Percentiles rank a stretch among this genome's conserved stretches.
Conservation (phyloP, 1,140 invertebrate species). For the Campoletis sonorensis region DNA sequence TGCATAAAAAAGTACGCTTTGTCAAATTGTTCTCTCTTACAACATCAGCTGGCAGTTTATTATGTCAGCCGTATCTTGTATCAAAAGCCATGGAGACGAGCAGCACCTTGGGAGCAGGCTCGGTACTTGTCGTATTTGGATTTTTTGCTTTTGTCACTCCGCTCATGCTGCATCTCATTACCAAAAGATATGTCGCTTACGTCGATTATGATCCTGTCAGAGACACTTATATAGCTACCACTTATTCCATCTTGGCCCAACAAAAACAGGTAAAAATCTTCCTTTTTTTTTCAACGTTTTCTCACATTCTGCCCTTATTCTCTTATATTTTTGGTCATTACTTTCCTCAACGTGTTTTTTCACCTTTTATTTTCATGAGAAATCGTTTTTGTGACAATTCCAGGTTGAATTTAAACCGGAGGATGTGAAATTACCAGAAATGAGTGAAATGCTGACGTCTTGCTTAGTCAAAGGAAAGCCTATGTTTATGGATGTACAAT, state of each 20-base stretch:
- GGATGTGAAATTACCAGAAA: conserved; percentile 87
- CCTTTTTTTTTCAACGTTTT: not conserved
- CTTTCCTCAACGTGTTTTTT: too few relatives aligned
- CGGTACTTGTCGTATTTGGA: conserved; percentile 81
- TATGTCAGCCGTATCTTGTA: conserved; percentile 85
- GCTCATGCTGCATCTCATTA: conserved; percentile 86
- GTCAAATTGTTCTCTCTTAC: conserved; percentile 90
- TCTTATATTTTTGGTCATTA: too few relatives aligned
- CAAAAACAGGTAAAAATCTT: conserved; percentile 62
- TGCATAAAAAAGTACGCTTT: conserved; percentile 81
- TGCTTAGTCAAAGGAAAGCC: conserved; percentile 83
- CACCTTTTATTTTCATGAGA: too few relatives aligned
- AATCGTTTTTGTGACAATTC: too few relatives aligned
- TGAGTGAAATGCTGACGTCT: conserved; percentile 89
- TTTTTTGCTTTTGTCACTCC: conserved; percentile 91
- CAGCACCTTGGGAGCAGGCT: conserved; percentile 77
- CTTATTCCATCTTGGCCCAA: conserved; percentile 80
- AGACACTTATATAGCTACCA: conserved; percentile 83
- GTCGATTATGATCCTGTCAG: conserved; percentile 83
- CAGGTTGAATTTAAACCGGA: conserved; percentile 85
- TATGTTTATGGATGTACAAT: conserved; percentile 85
- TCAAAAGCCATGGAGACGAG: conserved; percentile 78
- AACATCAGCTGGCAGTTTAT: conserved; percentile 83
- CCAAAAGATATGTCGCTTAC: conserved; percentile 90
- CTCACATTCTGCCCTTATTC: conserved; percentile 26